phyloP scores from a whole-genome alignment of 2,888 invertebrate species.

The Drosophila mimetica region DNA sequence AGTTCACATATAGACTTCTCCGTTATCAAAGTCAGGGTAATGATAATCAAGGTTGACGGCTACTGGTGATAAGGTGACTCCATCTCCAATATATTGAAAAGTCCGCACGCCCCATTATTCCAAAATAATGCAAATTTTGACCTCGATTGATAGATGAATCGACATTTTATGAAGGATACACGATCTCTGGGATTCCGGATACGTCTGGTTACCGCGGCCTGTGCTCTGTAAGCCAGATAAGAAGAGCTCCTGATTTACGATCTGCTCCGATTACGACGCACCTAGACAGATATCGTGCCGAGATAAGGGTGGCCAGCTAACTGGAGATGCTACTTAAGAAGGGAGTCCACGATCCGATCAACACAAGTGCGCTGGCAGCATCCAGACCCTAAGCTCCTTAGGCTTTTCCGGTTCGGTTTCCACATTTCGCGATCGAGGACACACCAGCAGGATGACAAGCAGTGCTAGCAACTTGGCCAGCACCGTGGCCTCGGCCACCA shows the following conservation, averaged over 20 bases:
- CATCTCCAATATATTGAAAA: background rate
- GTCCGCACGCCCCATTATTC: too few relatives aligned
- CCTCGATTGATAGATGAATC: background rate
- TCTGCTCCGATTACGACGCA: constrained; percentile 44
- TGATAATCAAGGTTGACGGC: background rate
- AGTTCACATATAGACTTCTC: background rate
- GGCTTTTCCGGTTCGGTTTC: background rate
- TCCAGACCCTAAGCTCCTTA: constrained; percentile 13
- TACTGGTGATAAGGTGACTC: background rate
- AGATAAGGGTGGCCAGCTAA: constrained; percentile 49
- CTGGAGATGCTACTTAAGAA: constrained; percentile 49
- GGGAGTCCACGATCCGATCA: constrained; percentile 9
- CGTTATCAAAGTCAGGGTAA: constrained; percentile 1
- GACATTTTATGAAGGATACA: background rate
- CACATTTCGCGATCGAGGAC: background rate
- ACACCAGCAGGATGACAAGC: constrained; percentile 35
- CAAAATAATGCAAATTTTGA: background rate
- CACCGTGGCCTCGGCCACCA: constrained; percentile 33
- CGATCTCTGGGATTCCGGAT: constrained; percentile 6
- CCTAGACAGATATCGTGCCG: constrained; percentile 43
- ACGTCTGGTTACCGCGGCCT: constrained; percentile 2
- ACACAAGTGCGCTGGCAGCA: constrained; percentile 44
- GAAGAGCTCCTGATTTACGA: constrained; percentile 39
- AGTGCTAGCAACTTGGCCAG: constrained; percentile 24
- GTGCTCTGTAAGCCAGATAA: constrained; percentile 18